phyloP scores from a whole-genome alignment of 1,140 invertebrate species.

The Orchestia grillus region DNA sequence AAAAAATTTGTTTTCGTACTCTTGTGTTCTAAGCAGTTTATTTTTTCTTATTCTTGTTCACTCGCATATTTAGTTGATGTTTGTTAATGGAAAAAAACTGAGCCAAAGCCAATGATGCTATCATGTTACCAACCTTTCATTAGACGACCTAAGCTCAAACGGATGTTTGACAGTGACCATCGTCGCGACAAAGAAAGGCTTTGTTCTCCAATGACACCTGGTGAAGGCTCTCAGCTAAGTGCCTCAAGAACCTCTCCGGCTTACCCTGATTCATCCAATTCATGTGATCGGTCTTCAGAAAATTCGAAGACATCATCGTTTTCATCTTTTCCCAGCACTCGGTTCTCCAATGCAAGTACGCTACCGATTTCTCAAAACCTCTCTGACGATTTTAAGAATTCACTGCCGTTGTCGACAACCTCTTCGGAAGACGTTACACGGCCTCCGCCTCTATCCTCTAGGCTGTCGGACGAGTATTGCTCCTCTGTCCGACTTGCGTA shows the following conservation, averaged over 20 bases:
- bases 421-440: not conserved
- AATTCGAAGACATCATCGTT: constrained; percentile 9
- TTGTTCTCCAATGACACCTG: not conserved
- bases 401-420: not conserved
- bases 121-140: constrained; percentile 44
- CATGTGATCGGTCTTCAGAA: constrained; percentile 2
- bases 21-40: not conserved
- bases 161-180: not conserved
- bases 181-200: not conserved
- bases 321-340: not conserved
- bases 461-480: constrained; percentile 36
- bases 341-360: constrained; percentile 20
- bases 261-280: not conserved
- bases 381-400: not conserved
- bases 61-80: not conserved
- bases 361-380: constrained; percentile 19
- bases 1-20: not conserved
- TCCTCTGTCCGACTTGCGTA: constrained; percentile 29
- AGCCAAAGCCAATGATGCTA: constrained; percentile 8
- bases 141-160: constrained; percentile 6
- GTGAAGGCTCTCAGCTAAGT: not conserved
- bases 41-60: not conserved
- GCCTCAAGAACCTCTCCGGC: not conserved
- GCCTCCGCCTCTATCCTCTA: not conserved
- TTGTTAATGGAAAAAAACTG: constrained; percentile 1